phyloP scores from a whole-genome alignment of 2,113 vertebrate genomes.

The Columbina picui region DNA sequence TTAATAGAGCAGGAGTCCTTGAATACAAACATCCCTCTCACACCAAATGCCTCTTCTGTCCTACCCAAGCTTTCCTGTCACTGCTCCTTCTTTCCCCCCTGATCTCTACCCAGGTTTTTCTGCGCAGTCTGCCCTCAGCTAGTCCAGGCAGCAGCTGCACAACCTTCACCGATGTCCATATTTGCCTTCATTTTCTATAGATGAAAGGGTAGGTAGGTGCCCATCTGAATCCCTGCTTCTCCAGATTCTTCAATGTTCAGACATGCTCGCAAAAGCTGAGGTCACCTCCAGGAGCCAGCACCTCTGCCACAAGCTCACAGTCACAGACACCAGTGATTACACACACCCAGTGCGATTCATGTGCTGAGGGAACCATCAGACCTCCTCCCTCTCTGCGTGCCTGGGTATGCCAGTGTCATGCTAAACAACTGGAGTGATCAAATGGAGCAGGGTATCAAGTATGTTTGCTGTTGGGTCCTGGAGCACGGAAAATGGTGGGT shows the following conservation, averaged over 20 bases:
- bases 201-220: neutral
- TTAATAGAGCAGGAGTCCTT: neutral
- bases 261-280: accelerated
- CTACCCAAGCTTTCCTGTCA: neutral
- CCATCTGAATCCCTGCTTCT: neutral
- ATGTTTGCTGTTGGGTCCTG: neutral
- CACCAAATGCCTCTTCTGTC: neutral
- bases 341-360: neutral
- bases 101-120: neutral
- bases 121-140: neutral
- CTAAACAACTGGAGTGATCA: neutral
- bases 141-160: neutral
- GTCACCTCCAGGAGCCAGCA: neutral
- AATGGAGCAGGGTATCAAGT: neutral
- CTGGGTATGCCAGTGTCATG: neutral
- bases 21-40: neutral
- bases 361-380: neutral
- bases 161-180: neutral
- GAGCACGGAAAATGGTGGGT: neutral
- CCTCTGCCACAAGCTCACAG: neutral
- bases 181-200: neutral
- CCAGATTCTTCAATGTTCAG: neutral
- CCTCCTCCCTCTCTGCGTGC: neutral
- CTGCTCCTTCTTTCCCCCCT: neutral
- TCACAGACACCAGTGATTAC: neutral